Evolutionary conservation across 2,888 invertebrate genomes (phyloP), one percentile per base, ranked within the genome.

Genomic region (Ophioninae sp.): DNA sequence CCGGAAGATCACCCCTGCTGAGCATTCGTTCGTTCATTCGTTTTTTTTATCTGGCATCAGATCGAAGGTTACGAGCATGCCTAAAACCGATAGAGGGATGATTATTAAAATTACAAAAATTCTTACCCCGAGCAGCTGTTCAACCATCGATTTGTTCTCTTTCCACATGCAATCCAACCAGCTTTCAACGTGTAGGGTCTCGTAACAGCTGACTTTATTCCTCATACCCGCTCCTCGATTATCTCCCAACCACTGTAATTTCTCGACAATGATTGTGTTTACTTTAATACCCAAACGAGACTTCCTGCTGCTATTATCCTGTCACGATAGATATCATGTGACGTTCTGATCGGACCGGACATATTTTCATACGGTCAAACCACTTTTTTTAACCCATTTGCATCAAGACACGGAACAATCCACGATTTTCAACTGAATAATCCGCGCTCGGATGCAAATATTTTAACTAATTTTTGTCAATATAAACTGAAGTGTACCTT

Each of bases 51-150:
- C 63, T 37, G n/a, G 30, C n/a, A 20, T 67, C 56, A 56, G 74
- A 75, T 75, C 65, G 20, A 37, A 22, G 2, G 44, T 63, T 74
- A 44, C 51, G 61, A 72, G 64, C n/a, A 51, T 64, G 23, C 30
- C 6, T 8, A 51, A 37, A 64, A 13, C 30, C 72, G 63, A 73
- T 73, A 56, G 73, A 73, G 73, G 17, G 22, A n/a, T 37, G 23
- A 64, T 74, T 56, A 51, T 51, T 22, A 56, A 64, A 74, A 75
- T 56, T 51, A 30, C 37, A 56, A 65, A 51, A 20, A 37, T 65
- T 65, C 10, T 51, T 64, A n/a, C n/a, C 20, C 13, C 6, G 51
- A 56, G 20, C 74, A 75, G 74, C 74, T 75, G 74, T 75, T 75
- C 56, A 64, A 6, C 64, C 64, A 75, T 75, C 20, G 74, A 75